Evolutionary conservation across 2,113 vertebrate species (phyloP).

Genomic region (Mormyrus iriodes): DNA sequence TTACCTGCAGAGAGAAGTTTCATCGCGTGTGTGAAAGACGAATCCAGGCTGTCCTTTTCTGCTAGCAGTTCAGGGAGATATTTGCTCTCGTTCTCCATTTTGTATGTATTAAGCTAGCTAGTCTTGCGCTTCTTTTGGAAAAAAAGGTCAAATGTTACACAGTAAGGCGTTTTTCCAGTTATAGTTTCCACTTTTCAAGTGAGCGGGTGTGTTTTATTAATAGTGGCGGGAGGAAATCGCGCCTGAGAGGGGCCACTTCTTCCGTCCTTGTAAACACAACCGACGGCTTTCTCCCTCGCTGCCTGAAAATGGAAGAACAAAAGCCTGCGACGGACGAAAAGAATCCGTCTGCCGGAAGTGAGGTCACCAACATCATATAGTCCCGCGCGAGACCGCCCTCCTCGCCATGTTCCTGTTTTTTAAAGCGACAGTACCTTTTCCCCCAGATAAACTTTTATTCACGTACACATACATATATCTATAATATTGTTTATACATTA

Average conservation of each 20-base stretch:
- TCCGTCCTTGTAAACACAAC: background rate
- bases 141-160: slow-evolving; percentile 22
- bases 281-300: slow-evolving; percentile 24
- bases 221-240: background rate
- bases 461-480: background rate
- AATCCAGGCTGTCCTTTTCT: slow-evolving; percentile 84
- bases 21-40: slow-evolving; percentile 85
- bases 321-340: slow-evolving; percentile 38
- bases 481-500: background rate
- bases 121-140: slow-evolving; percentile 1
- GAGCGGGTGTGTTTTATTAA: background rate
- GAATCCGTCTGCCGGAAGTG: slow-evolving; percentile 48
- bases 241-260: background rate
- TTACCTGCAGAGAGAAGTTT: slow-evolving; percentile 89
- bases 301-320: slow-evolving; percentile 56
- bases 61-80: slow-evolving; percentile 86
- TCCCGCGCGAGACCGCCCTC: slow-evolving; percentile 45
- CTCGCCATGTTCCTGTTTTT: background rate
- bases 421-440: slow-evolving; percentile 8
- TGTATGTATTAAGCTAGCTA: slow-evolving; percentile 43
- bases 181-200: background rate
- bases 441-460: background rate
- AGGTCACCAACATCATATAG: slow-evolving; percentile 40
- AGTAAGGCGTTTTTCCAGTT: slow-evolving; percentile 3
- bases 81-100: slow-evolving; percentile 84